Conservation (phyloP, 2,113 vertebrate species). For the Trichomycterus rosablanca region DNA sequence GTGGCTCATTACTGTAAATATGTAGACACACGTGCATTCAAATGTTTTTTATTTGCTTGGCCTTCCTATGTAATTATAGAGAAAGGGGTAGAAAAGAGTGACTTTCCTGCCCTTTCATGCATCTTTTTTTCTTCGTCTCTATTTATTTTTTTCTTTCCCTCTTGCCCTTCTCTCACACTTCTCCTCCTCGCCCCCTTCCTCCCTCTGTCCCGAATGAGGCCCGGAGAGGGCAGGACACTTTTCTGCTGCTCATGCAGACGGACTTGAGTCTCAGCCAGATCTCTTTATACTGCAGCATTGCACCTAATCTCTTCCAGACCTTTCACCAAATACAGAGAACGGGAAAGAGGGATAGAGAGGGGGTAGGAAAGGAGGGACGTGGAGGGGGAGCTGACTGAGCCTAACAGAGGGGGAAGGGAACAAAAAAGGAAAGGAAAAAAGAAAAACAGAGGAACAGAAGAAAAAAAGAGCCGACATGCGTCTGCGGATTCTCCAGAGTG, state of each 20-base stretch:
- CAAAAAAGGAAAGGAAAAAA: conserved; percentile 45
- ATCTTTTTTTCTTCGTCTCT: not conserved
- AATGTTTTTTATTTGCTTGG: no score
- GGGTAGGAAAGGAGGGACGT: conserved; percentile 40
- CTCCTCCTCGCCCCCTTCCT: conserved; percentile 19
- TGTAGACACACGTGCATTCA: no score
- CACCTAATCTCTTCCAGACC: conserved; percentile 98
- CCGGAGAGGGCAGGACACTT: conserved; percentile 61
- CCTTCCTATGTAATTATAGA: no score
- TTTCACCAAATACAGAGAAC: conserved; percentile 90
- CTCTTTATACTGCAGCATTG: conserved; percentile 84
- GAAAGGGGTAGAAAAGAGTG: conserved; percentile 49
- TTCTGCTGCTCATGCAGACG: conserved; percentile 78
- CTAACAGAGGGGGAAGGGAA: conserved; percentile 48
- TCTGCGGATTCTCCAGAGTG: not conserved
- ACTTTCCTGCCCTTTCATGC: not conserved
- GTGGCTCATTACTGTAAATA: no score
- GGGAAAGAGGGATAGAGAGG: conserved; percentile 75
- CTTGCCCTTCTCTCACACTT: conserved; percentile 6
- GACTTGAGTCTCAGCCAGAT: conserved; percentile 84
- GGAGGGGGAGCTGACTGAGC: conserved; percentile 40
- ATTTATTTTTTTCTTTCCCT: not conserved
- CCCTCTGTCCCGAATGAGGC: conserved; percentile 77
- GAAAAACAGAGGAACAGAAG: conserved; percentile 19
- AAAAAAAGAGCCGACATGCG: not conserved